Base-by-base conservation (phyloP, 2,797 vertebrate species). In the Propithecus perrieri region DNA sequence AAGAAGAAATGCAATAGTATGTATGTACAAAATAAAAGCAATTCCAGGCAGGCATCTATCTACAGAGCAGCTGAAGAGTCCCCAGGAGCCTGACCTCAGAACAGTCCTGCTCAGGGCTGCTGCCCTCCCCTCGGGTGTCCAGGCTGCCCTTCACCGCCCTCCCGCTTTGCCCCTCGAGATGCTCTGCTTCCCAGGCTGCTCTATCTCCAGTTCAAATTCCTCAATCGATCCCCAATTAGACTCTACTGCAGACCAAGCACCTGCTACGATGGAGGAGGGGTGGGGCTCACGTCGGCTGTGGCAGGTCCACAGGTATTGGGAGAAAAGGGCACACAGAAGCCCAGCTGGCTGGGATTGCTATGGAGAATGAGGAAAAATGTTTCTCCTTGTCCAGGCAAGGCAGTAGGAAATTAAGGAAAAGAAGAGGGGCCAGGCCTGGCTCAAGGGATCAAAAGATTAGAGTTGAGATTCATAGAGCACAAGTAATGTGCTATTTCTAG, bases 121-220 rank as follows among this genome's bases (percentile, higher is more conserved):
- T 5, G 4, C 17, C 26, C 12, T 7, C 0, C 12, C 28, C 15
- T 0, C 0, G 0, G 15, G n/a, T 8, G 7, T 2, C 6, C 13
- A 53, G 4, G 7, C 35, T 14, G 17, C 4, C 59, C 43, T 50
- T 43, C 22, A 9, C 15, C 26, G 9, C 22, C 12, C 22, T 28
- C 33, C 26, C 1, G 14, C 26, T 33, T 65, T 2, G 0, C 22
- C 81, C 5, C 1, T 4, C 18, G 28, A 87, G 57, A 46, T 18
- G 5, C 6, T 35, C 33, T 46, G 38, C 24, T n/a, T 13, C 15
- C 0, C n/a, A 2, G 8, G 4, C 28, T 46, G 18, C 33, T 65
- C 12, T 7, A 0, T 6, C 17, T 75, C 35, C 43, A 14, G 7
- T 48, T 65, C 59, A 57, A 26, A 55, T 15, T 24, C 7, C 48